Percentiles rank a stretch among this genome's conserved stretches.
Conservation (phyloP, 2,797 vertebrate species). For the Schizopygopsis malacanthus region DNA sequence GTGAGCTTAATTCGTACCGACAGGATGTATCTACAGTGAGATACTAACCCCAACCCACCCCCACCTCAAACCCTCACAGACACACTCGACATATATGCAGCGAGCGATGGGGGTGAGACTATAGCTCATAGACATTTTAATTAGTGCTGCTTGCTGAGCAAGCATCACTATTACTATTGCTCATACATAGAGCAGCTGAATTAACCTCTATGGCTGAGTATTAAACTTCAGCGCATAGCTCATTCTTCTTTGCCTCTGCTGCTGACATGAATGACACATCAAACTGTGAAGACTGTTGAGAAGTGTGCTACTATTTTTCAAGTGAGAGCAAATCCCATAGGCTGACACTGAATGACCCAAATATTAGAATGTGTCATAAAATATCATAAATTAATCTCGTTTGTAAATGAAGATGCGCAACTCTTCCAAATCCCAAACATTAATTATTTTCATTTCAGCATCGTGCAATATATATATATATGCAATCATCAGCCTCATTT, state of each 20-base stretch:
- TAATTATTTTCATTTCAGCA: neutral
- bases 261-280: neutral
- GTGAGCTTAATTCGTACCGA: constrained; percentile 46
- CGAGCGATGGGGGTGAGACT: neutral
- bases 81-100: constrained; percentile 19
- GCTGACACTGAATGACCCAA: neutral
- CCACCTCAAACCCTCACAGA: constrained; percentile 54
- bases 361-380: neutral
- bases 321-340: neutral
- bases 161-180: constrained; percentile 10
- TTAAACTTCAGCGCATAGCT: constrained; percentile 9
- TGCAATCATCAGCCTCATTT: too few relatives aligned
- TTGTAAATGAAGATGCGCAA: neutral
- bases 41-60: constrained; percentile 26
- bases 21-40: constrained; percentile 48
- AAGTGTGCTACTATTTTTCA: neutral
- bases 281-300: neutral
- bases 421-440: neutral
- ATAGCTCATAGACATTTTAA: constrained; percentile 47
- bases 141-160: constrained; percentile 27
- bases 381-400: neutral
- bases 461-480: too few relatives aligned
- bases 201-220: neutral
- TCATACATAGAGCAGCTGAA: constrained; percentile 1
- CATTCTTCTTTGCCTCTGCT: neutral